Evolutionary conservation across 2,113 vertebrate species (phyloP).

Genomic region (Mystacornis crossleyi): DNA sequence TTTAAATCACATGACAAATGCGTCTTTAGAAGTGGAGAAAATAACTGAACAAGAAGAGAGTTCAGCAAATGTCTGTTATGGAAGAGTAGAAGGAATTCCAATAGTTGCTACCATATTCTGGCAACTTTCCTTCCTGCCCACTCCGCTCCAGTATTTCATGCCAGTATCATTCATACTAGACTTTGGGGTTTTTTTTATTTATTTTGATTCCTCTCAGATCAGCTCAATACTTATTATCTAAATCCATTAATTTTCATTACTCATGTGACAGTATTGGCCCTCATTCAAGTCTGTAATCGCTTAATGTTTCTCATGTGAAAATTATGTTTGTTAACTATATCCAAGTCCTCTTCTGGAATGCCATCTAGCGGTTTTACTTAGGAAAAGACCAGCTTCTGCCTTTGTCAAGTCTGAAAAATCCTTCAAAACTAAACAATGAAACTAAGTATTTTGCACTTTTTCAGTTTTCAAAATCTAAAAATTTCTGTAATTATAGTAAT

Average conservation of each 20-base stretch:
- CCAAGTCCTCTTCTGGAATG: slow-evolving; percentile 32
- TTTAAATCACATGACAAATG: background rate
- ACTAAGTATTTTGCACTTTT: background rate
- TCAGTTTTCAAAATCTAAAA: background rate
- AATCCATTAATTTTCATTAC: background rate
- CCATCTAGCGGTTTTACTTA: slow-evolving; percentile 67
- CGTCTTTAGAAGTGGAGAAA: background rate
- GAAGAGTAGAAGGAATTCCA: background rate
- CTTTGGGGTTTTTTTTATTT: rapidly evolving
- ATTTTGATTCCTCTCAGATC: background rate
- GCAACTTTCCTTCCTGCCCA: background rate
- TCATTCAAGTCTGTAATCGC: background rate
- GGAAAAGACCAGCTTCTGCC: background rate
- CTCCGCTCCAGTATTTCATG: background rate
- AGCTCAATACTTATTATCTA: background rate
- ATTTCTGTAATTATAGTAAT: background rate
- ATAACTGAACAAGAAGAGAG: background rate
- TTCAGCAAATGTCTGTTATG: background rate
- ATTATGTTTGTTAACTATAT: background rate
- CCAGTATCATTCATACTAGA: background rate
- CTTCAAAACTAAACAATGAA: background rate
- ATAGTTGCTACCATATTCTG: background rate
- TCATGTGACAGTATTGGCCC: background rate
- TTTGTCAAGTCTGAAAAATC: background rate
- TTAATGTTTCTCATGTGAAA: background rate